Evolutionary conservation across 2,113 vertebrate genomes (phyloP).

Genomic region (Ciconia stormi): DNA sequence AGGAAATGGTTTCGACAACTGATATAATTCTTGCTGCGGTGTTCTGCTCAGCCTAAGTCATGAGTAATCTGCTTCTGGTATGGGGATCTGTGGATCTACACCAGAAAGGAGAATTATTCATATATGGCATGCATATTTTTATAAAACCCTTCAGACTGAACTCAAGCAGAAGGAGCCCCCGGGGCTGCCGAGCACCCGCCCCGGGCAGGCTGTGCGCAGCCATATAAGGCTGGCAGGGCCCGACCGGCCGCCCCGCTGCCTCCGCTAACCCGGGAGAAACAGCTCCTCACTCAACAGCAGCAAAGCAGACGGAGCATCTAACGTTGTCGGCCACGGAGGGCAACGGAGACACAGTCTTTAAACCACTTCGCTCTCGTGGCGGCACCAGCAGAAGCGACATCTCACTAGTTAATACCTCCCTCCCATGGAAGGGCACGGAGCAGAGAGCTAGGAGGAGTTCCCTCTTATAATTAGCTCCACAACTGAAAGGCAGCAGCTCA

Average conservation of each 20-base stretch:
- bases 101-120: conserved; percentile 48
- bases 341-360: not conserved
- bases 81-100: not conserved
- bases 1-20: not conserved
- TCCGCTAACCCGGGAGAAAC: not conserved
- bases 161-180: not conserved
- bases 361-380: not conserved
- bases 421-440: not conserved
- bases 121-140: conserved; percentile 27
- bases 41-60: not conserved
- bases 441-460: not conserved
- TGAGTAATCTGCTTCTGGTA: conserved; percentile 10
- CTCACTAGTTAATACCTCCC: fast-evolving
- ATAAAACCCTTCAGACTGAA: not conserved
- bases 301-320: not conserved
- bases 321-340: not conserved
- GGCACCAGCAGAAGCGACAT: not conserved
- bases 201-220: not conserved
- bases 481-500: not conserved
- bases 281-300: not conserved
- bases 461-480: not conserved
- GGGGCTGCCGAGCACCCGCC: not conserved
- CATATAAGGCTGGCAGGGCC: conserved; percentile 31
- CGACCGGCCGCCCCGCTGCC: not conserved
- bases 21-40: not conserved